Base-by-base conservation (phyloP, 2,888 invertebrate species). In the Lithophane semibrunnea region DNA sequence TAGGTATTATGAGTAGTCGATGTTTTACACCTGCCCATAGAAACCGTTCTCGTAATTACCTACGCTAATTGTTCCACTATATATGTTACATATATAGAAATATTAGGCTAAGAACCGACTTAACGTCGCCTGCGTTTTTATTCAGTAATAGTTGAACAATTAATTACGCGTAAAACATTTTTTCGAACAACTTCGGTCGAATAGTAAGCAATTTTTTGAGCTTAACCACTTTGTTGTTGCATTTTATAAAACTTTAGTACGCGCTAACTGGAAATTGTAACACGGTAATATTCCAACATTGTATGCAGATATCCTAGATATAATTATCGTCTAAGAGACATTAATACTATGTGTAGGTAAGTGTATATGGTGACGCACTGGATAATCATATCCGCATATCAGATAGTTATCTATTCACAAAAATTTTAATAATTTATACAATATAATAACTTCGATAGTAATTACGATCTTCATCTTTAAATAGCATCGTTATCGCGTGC, bases 1-100 rank as follows among this genome's bases (percentile, higher is more conserved):
- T 92, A 95, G 93, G 93, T 94, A 96, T 96, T 95, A 95, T 95
- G 94, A 95, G 92, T 93, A 85, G 91, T 92, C 91, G 92, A 91
- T 91, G 91, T 90, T 91, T 91, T 94, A 93, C 96, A 96, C 96
- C 96, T 96, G 96, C 96, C 92, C 89, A 90, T 92, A 89, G 93
- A 92, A 95, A 95, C 95, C 93, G 95, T 95, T 94, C 92, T 91
- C 85, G 91, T 95, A 95, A 95, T 95, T 95, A 37, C 37, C 37
- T 37, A 94, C 93, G 86, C 91, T 95, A 96, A 96, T 96, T 95
- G 94, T 94, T 92, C 91, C 88, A 89, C 89, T 90, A 90, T 90
- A 89, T 67, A 67, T 69, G 88, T 88, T 84, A 88, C 86, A 86
- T 89, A 90, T 88, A 88, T 88, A 86, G 81, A 83, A 88, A 80